Conservation (phyloP, 2,113 vertebrate genomes). For the Meriones unguiculatus region DNA sequence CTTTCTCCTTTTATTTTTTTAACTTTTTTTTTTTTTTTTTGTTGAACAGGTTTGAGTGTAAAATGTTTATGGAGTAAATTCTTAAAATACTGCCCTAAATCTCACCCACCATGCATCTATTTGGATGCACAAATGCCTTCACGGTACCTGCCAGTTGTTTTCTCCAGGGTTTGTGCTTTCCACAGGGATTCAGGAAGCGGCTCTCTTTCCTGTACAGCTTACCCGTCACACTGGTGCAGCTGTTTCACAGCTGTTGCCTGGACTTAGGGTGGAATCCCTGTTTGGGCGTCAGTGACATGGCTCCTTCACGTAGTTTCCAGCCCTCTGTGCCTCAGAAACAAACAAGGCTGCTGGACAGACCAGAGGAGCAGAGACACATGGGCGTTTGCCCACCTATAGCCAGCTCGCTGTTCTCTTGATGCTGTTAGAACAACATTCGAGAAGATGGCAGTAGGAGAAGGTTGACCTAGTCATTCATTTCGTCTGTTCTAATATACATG, state of each 20-base stretch:
- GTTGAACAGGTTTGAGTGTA: neutral
- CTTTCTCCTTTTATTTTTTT: neutral
- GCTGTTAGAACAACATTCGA: neutral
- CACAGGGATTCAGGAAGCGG: neutral
- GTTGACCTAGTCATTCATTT: neutral
- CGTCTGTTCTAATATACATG: neutral
- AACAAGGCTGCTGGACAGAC: neutral
- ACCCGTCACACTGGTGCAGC: slow-evolving; percentile 29
- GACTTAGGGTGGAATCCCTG: neutral
- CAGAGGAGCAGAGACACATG: neutral
- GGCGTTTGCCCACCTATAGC: neutral
- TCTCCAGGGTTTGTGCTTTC: neutral
- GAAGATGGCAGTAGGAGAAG: neutral
- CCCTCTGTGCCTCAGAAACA: neutral
- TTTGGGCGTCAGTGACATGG: neutral
- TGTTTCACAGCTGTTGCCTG: slow-evolving; percentile 64
- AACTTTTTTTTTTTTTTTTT: neutral
- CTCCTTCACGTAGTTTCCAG: neutral
- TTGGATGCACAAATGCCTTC: neutral
- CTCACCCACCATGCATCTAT: neutral
- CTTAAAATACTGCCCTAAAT: neutral
- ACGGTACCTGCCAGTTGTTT: slow-evolving; percentile 15
- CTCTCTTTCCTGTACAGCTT: neutral
- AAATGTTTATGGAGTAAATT: neutral
- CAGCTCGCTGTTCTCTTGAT: neutral